phyloP scores from a whole-genome alignment of 2,113 vertebrate species.

The Thalassarche chlororhynchos region DNA sequence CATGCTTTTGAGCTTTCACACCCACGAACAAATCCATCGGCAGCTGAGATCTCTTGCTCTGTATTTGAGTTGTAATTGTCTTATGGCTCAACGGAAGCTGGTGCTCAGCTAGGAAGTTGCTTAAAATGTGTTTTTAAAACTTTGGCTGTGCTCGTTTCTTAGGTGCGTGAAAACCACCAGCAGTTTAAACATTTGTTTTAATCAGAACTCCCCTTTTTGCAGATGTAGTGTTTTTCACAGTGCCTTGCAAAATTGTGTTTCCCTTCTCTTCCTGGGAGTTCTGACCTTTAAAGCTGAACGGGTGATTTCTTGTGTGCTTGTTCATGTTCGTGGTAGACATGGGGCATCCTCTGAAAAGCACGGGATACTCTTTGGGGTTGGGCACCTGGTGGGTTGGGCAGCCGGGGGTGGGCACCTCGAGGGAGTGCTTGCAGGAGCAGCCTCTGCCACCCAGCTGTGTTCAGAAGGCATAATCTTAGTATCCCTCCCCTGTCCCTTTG shows the following conservation, averaged over 20 bases:
- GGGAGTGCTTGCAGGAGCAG: background rate
- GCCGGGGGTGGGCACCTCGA: fast-evolving
- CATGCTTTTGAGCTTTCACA: background rate
- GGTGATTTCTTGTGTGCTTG: background rate
- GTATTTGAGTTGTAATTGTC: background rate
- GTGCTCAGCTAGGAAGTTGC: background rate
- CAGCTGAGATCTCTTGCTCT: background rate
- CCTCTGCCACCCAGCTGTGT: background rate
- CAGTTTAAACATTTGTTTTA: background rate
- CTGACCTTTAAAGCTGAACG: background rate
- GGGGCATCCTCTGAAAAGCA: background rate
- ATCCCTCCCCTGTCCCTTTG: background rate
- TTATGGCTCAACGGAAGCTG: background rate
- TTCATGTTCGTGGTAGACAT: fast-evolving
- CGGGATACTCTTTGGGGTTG: background rate
- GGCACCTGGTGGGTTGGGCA: background rate
- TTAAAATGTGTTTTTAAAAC: background rate
- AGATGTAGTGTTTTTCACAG: background rate
- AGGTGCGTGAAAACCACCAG: background rate
- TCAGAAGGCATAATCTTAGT: background rate
- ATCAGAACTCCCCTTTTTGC: background rate
- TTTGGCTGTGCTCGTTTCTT: background rate
- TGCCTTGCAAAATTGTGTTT: background rate
- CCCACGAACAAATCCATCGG: background rate
- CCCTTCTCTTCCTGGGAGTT: background rate